Conservation (phyloP, 2,797 vertebrate genomes). For the Tragopan temminckii region DNA sequence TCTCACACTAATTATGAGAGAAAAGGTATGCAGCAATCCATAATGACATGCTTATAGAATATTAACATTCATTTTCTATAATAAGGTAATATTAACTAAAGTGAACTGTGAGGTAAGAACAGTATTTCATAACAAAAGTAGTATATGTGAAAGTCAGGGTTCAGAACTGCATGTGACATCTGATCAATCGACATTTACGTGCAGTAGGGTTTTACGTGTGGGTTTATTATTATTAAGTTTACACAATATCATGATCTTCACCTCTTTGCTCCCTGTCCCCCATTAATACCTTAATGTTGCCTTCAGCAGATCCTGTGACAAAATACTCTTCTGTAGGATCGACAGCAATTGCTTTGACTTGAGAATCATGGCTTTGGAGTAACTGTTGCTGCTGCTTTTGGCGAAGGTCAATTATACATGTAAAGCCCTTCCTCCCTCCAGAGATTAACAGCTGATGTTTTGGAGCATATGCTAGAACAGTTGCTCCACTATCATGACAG, state of each 20-base stretch:
- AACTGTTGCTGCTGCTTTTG: slow-evolving; percentile 90
- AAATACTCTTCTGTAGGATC: slow-evolving; percentile 93
- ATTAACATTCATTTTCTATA: not conserved
- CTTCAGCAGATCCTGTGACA: slow-evolving; percentile 97
- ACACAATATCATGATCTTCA: not conserved
- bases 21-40: not conserved
- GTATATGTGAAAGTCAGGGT: not conserved
- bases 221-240: not conserved
- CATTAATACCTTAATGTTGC: slow-evolving; percentile 93
- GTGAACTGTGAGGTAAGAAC: not conserved
- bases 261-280: not conserved
- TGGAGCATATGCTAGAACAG: slow-evolving; percentile 92
- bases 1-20: not conserved
- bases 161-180: not conserved
- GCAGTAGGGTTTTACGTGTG: not conserved
- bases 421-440: slow-evolving; percentile 95
- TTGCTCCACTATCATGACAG: slow-evolving; percentile 95
- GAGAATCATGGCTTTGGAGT: slow-evolving; percentile 97
- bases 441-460: slow-evolving; percentile 95
- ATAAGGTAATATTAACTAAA: not conserved
- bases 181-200: not conserved
- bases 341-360: slow-evolving; percentile 94
- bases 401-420: slow-evolving; percentile 91
- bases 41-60: not conserved
- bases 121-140: not conserved